phyloP scores from a whole-genome alignment of 2,888 invertebrate species.

The Torymus texanus region DNA sequence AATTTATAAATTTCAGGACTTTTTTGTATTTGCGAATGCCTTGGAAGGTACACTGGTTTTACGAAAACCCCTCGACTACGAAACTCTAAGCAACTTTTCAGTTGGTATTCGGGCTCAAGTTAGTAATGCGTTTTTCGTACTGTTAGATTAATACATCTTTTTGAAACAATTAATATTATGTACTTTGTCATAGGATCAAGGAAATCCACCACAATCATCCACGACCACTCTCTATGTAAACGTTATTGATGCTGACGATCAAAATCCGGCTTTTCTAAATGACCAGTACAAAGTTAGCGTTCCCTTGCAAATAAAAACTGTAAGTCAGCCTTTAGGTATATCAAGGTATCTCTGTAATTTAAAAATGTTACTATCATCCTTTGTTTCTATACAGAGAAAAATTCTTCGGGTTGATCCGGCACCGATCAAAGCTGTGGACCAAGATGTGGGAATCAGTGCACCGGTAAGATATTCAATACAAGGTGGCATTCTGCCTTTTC shows the following conservation, averaged over 20 bases:
- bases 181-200: constrained; percentile 81
- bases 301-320: constrained; percentile 79
- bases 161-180: neutral
- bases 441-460: constrained; percentile 86
- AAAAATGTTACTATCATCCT: neutral
- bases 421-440: constrained; percentile 86
- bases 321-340: constrained; percentile 61
- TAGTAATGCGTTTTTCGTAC: constrained; percentile 51
- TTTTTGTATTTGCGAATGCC: constrained; percentile 89
- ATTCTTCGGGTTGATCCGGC: constrained; percentile 83
- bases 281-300: constrained; percentile 85
- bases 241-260: constrained; percentile 92
- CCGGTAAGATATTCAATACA: constrained; percentile 84
- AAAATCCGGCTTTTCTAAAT: constrained; percentile 88
- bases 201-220: constrained; percentile 85
- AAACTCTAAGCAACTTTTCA: constrained; percentile 86
- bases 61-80: constrained; percentile 88
- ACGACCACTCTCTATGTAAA: constrained; percentile 86
- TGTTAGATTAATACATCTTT: neutral
- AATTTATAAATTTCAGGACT: constrained; percentile 78
- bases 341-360: too few relatives aligned
- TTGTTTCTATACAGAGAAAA: constrained; percentile 76
- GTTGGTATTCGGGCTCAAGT: constrained; percentile 81
- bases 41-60: constrained; percentile 89
- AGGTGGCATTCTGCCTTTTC: constrained; percentile 79